Conservation (phyloP, 92 coral and sea anemone genomes). For the Palythoa grandiflora region DNA sequence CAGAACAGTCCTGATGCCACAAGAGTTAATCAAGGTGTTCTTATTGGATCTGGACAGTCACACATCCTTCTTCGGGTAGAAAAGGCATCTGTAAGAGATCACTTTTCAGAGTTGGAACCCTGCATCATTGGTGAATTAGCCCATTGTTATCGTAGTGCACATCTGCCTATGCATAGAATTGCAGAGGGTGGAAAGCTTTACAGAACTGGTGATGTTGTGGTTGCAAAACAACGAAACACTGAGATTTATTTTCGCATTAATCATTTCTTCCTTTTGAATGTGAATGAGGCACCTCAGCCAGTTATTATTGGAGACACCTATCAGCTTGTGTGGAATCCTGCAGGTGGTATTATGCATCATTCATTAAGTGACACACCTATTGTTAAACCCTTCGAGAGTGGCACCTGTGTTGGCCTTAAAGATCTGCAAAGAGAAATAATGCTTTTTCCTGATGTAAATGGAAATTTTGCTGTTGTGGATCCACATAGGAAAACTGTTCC, state of each 20-base stretch:
- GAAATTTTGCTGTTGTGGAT: conserved; percentile 67
- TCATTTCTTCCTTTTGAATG: conserved; percentile 51
- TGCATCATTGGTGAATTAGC: conserved; percentile 52
- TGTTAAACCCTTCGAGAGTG: conserved; percentile 64
- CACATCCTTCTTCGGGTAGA: conserved; percentile 56
- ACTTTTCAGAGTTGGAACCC: neutral
- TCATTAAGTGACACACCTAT: conserved; percentile 64
- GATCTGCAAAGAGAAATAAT: conserved; percentile 64
- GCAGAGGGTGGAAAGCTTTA: conserved; percentile 65
- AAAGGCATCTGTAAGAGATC: conserved; percentile 30
- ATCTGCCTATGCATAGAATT: conserved; percentile 61
- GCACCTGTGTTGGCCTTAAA: conserved; percentile 51
- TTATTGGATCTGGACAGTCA: conserved; percentile 62
- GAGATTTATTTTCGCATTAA: conserved; percentile 57
- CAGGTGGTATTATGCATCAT: conserved; percentile 57
- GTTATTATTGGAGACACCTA: conserved; percentile 64
- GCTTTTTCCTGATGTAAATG: conserved; percentile 63
- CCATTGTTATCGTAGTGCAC: conserved; percentile 63
- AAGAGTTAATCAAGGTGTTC: conserved; percentile 60
- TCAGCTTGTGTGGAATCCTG: conserved; percentile 58
- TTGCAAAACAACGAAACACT: conserved; percentile 55
- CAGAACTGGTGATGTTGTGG: conserved; percentile 55
- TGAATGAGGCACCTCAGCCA: conserved; percentile 52
- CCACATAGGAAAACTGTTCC: conserved; percentile 62
- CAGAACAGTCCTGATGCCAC: conserved; percentile 63